Evolutionary conservation across 1,140 invertebrate genomes (phyloP).

Genomic region (Spodoptera litura): DNA sequence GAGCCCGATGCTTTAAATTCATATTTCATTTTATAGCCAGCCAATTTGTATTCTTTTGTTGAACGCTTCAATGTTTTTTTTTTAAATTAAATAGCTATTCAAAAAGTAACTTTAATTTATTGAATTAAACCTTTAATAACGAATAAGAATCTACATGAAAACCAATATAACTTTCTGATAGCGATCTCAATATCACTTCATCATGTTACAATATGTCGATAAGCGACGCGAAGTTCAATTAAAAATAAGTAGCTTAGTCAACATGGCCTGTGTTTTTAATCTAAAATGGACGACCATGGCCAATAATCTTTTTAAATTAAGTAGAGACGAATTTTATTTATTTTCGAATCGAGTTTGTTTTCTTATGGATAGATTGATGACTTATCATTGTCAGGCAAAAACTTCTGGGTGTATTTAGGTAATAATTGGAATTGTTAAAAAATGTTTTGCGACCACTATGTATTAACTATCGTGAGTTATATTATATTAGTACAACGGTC

Average conservation of each 20-base stretch:
- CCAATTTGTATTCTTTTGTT: conserved; percentile 28
- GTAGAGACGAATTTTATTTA: conserved; percentile 32
- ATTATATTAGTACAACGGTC: too few relatives aligned
- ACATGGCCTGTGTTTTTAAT: conserved; percentile 41
- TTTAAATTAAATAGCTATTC: neutral
- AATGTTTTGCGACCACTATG: too few relatives aligned
- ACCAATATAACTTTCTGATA: conserved; percentile 5
- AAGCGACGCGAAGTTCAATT: conserved; percentile 30
- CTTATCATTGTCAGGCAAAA: neutral
- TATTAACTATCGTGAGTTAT: too few relatives aligned
- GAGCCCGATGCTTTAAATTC: conserved; percentile 17
- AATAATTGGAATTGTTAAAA: too few relatives aligned
- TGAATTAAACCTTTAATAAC: neutral
- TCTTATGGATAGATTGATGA: conserved; percentile 21
- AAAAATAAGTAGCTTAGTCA: conserved; percentile 45
- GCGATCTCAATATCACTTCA: conserved; percentile 1
- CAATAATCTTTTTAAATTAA: conserved; percentile 43
- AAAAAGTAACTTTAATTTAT: too few relatives aligned
- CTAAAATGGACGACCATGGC: conserved; percentile 31
- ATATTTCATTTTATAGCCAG: conserved; percentile 35
- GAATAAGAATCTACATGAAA: neutral
- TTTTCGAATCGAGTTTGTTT: conserved; percentile 33
- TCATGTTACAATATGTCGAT: conserved; percentile 13
- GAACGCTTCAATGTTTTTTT: neutral
- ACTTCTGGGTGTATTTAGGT: neutral